Evolutionary conservation across 2,797 vertebrate species (phyloP), one percentile per base, ranked within the genome.

Genomic region (Enteromius thamalakanensis): DNA sequence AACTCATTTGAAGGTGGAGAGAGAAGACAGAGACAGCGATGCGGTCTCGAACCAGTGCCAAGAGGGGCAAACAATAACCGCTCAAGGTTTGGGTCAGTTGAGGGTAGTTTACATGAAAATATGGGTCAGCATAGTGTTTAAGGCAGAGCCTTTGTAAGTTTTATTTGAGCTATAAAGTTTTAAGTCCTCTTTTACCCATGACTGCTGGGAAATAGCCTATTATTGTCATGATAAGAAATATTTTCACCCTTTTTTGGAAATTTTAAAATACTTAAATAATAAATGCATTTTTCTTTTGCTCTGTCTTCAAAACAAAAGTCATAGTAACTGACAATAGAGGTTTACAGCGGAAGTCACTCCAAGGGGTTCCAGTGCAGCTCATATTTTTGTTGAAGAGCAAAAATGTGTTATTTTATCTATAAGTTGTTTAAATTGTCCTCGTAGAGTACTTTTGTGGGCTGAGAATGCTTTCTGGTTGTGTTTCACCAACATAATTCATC

Each of bases 1-100:
- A 79, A 80, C 80, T 85, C 75, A 80, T 88, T 89, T 84, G 81
- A 87, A 87, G 78, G 83, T 55, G 78, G 64, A 80, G 71, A 79
- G 80, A 85, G 79, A 86, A 80, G 62, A 49, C 67, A 86, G 82
- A 82, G 58, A 83, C 84, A 79, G 79, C 76, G 87, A 88, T 79
- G 84, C 74, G 83, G 65, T 81, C 67, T 84, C 75, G 0, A 65
- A 62, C 11, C 21, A 34, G 23, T 51, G 82, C 80, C 82, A 88
- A 80, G 65, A 42, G 58, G 70, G 34, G 74, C 55, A 79, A 65
- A 84, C 64, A 77, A 80, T 62, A 77, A 78, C 45, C 17, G 23
- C 47, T 76, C 58, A 78, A 65, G 79, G 19, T 42, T 49, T 77
- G 81, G 84, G 85, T 88, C 71, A 81, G 68, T 55, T 49, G 26